A percentile compares a stretch with the other conserved stretches of the same genome.
These are phyloP conservation scores for Asbolus verrucosus DNA, from an alignment of 1,140 invertebrate genomes.

Conservation along the genomic window DNA sequence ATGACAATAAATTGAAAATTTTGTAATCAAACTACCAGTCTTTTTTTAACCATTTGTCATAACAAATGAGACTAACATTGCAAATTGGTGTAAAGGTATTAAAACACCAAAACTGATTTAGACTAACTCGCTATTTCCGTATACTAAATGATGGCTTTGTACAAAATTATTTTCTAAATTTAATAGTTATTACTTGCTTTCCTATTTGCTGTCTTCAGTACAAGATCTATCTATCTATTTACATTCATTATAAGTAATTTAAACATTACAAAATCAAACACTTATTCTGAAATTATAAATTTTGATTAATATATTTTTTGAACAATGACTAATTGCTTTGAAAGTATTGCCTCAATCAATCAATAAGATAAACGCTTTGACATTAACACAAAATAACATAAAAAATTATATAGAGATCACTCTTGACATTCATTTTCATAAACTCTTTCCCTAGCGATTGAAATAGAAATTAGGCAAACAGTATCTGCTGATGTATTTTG, in stretches of 20 bases:
- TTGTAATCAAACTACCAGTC: constrained; percentile 51
- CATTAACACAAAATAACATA: no score
- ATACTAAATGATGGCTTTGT: constrained; percentile 60
- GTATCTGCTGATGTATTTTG: constrained; percentile 13
- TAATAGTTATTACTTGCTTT: constrained; percentile 46
- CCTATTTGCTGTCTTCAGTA: constrained; percentile 44
- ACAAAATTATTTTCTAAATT: constrained; percentile 54
- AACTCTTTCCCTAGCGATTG: background rate
- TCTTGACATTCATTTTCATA: background rate
- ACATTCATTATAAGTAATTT: background rate
- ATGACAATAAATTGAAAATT: constrained; percentile 37
- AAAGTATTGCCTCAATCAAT: constrained; percentile 28
- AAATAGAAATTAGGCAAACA: constrained; percentile 34
- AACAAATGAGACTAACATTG: constrained; percentile 52
- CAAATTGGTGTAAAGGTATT: constrained; percentile 57
- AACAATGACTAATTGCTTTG: constrained; percentile 13
- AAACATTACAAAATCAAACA: background rate
- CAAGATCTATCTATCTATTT: constrained; percentile 41
- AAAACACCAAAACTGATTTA: constrained; percentile 55
- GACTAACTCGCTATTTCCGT: constrained; percentile 50
- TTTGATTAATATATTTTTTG: constrained; percentile 17
- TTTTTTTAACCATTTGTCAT: constrained; percentile 47
- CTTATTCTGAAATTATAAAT: background rate
- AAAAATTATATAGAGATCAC: constrained; percentile 12
- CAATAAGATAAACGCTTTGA: background rate